Evolutionary conservation across 1,140 invertebrate species (phyloP), one percentile per base, ranked within the genome.

Genomic region (Euschistus heros): DNA sequence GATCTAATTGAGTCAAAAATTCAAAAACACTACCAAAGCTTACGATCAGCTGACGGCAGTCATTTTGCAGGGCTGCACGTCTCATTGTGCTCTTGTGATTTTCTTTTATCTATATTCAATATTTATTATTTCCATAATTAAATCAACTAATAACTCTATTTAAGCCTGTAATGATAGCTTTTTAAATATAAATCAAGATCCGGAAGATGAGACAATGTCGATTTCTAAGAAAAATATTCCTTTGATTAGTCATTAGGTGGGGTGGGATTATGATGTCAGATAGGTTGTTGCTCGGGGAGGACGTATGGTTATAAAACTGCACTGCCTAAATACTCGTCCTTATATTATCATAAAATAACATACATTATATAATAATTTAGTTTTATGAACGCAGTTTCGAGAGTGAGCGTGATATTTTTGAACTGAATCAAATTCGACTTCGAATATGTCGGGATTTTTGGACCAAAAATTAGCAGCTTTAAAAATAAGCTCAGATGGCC

Each of bases 401-500:
- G 17, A 20, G 47, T 50, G 47, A 50, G n/a, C n/a, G 22, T 10
- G 47, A 18, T 37, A 37, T 50, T 50, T 50, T 20, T 50, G 47
- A 50, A 50, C 22, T 50, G n/a, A 18, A 2, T 17, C 17, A 17
- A 50, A 50, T 50, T 17, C n/a, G 33, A 37, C 33, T 37, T 5
- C 10, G n/a, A 26, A 57, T 46, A 72, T 71, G 69, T 59, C 71
- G 30, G 67, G 72, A 6, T 75, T 77, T 74, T 72, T 80, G 60
- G 77, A 79, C 55, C 75, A 80, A 55, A 75, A 79, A 73, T 75
- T 80, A 64, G 75, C 77, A 61, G 75, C 69, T 62, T 72, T 80
- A 65, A 76, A 79, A 69, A 70, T 80, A 42, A 74, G 72, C 63
- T 71, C 72, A 66, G 74, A 74, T 10, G 68, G 65, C 18, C 50